Evolutionary conservation across 1,140 invertebrate genomes (phyloP).

Genomic region (Trinorchestia longiramus): DNA sequence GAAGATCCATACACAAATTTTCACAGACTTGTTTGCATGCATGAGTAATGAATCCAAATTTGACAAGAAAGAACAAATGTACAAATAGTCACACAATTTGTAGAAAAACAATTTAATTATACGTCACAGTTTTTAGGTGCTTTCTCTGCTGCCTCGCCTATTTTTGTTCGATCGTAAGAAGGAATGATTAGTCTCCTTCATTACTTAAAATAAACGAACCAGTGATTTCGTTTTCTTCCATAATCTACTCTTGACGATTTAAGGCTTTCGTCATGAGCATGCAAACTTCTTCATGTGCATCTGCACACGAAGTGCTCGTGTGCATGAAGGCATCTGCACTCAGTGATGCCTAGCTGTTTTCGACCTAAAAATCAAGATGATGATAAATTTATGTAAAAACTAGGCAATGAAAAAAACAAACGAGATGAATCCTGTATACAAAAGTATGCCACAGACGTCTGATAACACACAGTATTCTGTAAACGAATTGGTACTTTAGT

Average conservation of each 20-base stretch:
- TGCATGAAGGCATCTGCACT: too few species aligned
- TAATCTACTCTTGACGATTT: not conserved
- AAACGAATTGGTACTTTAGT: not conserved
- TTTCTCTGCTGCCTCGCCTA: not conserved
- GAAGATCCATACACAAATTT: too few species aligned
- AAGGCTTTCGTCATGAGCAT: not conserved
- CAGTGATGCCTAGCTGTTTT: too few species aligned
- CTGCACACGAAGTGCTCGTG: too few species aligned
- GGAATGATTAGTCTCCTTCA: not conserved
- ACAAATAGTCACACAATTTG: not conserved
- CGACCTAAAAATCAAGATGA: too few species aligned
- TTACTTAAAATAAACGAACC: too few species aligned
- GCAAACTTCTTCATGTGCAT: too few species aligned
- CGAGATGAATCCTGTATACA: too few species aligned
- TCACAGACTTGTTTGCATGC: too few species aligned
- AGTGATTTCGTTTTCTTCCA: not conserved
- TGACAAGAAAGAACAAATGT: too few species aligned
- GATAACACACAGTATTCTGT: not conserved
- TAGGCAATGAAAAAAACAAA: not conserved
- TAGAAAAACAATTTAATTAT: not conserved
- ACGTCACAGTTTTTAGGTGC: not conserved
- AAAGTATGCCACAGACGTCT: not conserved
- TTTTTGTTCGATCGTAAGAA: not conserved
- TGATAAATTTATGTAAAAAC: too few species aligned
- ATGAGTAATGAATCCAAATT: too few species aligned